Conservation (phyloP, 2,888 invertebrate genomes). For the Drosophila gaucha region DNA sequence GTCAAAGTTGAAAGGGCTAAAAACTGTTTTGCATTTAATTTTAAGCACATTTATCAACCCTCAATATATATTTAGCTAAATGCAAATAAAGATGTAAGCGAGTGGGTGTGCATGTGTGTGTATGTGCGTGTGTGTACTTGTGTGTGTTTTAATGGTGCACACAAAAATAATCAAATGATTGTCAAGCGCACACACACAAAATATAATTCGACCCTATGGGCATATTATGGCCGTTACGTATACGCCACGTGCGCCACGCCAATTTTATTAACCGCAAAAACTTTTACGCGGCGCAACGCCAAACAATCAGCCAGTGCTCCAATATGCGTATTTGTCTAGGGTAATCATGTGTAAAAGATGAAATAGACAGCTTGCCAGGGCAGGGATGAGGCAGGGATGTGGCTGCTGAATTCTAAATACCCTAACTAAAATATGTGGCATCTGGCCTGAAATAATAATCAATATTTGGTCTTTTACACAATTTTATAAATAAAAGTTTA, state of each 20-base stretch:
- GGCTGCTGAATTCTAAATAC: background rate
- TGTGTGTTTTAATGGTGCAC: slow-evolving; percentile 17
- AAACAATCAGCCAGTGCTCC: slow-evolving; percentile 13
- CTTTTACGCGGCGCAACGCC: slow-evolving; percentile 17
- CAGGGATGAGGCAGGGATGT: no score
- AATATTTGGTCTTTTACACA: background rate
- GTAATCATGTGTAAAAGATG: slow-evolving; percentile 39
- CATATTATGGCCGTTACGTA: slow-evolving; percentile 49
- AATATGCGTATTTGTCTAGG: slow-evolving; percentile 37
- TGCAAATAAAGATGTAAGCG: slow-evolving; percentile 2
- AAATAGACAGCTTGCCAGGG: background rate
- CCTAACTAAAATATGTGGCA: slow-evolving; percentile 2
- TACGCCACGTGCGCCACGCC: slow-evolving; percentile 30
- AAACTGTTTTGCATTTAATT: background rate
- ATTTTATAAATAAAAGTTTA: no score
- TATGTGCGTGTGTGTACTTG: slow-evolving; percentile 1
- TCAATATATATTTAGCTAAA: slow-evolving; percentile 32
- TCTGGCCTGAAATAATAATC: background rate
- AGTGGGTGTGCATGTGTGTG: background rate
- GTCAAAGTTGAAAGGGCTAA: background rate
- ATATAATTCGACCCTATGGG: slow-evolving; percentile 59
- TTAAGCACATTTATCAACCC: slow-evolving; percentile 7
- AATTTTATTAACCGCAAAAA: slow-evolving; percentile 70
- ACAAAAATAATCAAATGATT: slow-evolving; percentile 61
- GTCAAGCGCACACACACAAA: slow-evolving; percentile 58